A percentile compares a stretch with the other conserved stretches of the same genome.
phyloP scores from a whole-genome alignment of 2,797 vertebrate genomes.

The Pseudocheirus occidentalis region DNA sequence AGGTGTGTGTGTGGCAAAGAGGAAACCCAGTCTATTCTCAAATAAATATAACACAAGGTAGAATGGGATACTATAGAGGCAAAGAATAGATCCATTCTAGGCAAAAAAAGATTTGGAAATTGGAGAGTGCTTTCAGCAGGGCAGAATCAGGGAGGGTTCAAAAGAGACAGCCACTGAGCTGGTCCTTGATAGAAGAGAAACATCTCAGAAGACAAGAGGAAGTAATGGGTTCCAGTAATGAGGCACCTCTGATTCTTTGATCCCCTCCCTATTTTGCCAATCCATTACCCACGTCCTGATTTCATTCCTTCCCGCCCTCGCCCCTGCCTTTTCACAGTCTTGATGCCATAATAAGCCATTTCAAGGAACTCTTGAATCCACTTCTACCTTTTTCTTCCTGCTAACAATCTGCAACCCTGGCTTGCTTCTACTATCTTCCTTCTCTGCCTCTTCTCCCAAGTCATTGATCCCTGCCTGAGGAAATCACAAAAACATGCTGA shows the following conservation, averaged over 20 bases:
- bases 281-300: background rate
- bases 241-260: background rate
- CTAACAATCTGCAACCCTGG: background rate
- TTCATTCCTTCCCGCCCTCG: no score
- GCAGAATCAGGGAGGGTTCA: background rate
- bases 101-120: background rate
- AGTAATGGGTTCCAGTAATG: background rate
- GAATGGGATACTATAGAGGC: background rate
- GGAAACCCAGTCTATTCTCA: background rate
- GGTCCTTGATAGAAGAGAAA: background rate
- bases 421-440: background rate
- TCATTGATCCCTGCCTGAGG: background rate
- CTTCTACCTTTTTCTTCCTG: background rate
- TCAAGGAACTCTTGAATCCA: background rate
- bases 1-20: background rate
- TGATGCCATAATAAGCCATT: background rate
- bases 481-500: background rate
- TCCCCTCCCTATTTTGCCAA: background rate
- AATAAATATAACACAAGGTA: background rate
- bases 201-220: background rate
- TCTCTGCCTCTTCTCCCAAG: background rate
- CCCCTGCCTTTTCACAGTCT: background rate
- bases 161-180: background rate
- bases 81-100: background rate
- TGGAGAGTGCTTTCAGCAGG: background rate